Conservation (phyloP, 1,140 invertebrate genomes). For the Cydia strobilella region DNA sequence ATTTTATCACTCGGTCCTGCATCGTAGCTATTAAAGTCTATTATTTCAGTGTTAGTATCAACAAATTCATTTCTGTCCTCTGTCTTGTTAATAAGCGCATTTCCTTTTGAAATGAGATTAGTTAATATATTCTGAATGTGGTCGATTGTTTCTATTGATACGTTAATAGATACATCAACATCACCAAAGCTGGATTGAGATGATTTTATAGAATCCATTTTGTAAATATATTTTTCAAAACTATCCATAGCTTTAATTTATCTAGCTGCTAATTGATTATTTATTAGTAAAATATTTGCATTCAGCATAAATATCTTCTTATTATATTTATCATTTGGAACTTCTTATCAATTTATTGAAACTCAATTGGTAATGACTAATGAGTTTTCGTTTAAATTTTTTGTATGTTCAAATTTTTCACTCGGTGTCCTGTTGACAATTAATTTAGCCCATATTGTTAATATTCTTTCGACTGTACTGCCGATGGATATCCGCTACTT, state of each 20-base stretch:
- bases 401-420: background rate
- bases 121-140: background rate
- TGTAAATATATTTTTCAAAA: background rate
- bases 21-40: background rate
- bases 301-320: background rate
- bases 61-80: background rate
- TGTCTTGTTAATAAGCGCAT: background rate
- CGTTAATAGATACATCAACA: background rate
- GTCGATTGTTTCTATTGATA: background rate
- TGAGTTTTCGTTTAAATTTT: background rate
- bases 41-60: background rate
- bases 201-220: background rate
- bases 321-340: background rate
- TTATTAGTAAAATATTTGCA: background rate
- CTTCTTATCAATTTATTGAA: background rate
- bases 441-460: background rate
- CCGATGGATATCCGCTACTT: constrained; percentile 7
- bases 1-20: background rate
- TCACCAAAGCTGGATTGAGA: background rate
- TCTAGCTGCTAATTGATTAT: background rate
- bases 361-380: background rate
- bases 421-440: background rate
- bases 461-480: background rate
- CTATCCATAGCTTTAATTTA: too few species aligned
- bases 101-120: background rate